Percentiles rank a stretch among this genome's conserved stretches.
Evolutionary conservation across 92 coral and sea anemone species (phyloP).

Genomic region (Meandrina meandrites): DNA sequence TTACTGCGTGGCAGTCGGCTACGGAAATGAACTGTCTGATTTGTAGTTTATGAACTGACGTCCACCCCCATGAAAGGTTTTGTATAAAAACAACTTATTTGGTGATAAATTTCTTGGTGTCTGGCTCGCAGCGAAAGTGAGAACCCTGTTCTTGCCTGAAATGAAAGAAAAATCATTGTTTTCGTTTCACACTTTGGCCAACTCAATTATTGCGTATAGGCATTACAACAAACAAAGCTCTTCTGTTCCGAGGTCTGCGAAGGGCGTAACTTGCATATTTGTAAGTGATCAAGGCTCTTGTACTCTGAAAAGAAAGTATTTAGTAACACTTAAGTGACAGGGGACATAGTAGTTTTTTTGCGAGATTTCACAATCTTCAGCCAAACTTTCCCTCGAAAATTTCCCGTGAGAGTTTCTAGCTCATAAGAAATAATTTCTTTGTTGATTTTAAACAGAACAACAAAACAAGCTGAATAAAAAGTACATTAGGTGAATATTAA

Average conservation of each 20-base stretch:
- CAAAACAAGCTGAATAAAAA: conserved; percentile 1
- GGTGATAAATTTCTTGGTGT: neutral
- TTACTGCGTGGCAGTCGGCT: neutral
- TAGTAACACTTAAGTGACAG: neutral
- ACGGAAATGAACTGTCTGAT: neutral
- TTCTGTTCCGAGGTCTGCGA: neutral
- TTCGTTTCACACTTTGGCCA: neutral
- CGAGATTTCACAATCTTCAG: neutral
- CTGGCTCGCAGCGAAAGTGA: neutral
- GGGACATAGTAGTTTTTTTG: neutral
- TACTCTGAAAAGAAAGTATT: neutral
- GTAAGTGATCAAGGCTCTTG: conserved; percentile 14
- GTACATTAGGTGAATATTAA: neutral
- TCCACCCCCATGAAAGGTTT: neutral
- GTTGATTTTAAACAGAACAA: neutral
- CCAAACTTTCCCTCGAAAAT: neutral
- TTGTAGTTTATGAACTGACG: neutral
- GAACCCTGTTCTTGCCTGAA: neutral
- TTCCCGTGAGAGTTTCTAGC: neutral
- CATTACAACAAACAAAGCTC: conserved; percentile 31
- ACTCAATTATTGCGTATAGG: neutral
- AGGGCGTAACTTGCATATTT: conserved; percentile 14
- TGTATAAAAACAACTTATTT: neutral
- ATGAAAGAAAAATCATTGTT: neutral
- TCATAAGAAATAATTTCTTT: neutral